phyloP scores from a whole-genome alignment of 1,140 invertebrate species.

The Euborellia annulipes region DNA sequence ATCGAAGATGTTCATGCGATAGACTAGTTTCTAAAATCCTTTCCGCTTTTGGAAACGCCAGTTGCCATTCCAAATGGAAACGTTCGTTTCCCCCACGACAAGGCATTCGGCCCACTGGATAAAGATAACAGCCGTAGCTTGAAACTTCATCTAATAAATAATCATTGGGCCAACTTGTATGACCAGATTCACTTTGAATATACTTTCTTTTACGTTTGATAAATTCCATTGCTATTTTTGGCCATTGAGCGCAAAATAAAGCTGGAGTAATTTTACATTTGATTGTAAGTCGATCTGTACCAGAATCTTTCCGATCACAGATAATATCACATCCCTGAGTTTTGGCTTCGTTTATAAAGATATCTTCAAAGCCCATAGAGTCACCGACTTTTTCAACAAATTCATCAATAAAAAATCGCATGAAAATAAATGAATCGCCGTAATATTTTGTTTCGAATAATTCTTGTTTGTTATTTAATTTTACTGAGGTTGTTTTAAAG shows the following conservation, averaged over 20 bases:
- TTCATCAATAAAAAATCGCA: conserved; percentile 41
- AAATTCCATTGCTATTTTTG: background rate
- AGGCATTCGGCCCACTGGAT: conserved; percentile 45
- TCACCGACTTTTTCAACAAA: conserved; percentile 36
- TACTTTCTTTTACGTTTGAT: background rate
- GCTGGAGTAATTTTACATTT: conserved; percentile 44
- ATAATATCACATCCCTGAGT: conserved; percentile 41
- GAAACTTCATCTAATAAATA: conserved; percentile 44
- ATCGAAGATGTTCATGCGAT: conserved; percentile 46
- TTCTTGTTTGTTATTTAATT: background rate
- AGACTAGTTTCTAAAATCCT: conserved; percentile 51
- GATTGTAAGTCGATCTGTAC: conserved; percentile 18
- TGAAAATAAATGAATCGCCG: conserved; percentile 40
- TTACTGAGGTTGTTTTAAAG: too few relatives aligned
- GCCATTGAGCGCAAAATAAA: conserved; percentile 2
- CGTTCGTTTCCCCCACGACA: conserved; percentile 37
- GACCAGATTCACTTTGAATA: conserved; percentile 16
- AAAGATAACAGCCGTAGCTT: conserved; percentile 45
- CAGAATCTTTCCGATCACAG: conserved; percentile 29
- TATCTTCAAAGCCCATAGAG: conserved; percentile 31
- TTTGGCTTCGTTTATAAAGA: conserved; percentile 29
- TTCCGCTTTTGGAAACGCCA: conserved; percentile 54
- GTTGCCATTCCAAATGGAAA: conserved; percentile 51
- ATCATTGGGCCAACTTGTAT: conserved; percentile 48
- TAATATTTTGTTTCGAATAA: conserved; percentile 26